Evolutionary conservation across 2,113 vertebrate genomes (phyloP).

Genomic region (Siniperca chuatsi): DNA sequence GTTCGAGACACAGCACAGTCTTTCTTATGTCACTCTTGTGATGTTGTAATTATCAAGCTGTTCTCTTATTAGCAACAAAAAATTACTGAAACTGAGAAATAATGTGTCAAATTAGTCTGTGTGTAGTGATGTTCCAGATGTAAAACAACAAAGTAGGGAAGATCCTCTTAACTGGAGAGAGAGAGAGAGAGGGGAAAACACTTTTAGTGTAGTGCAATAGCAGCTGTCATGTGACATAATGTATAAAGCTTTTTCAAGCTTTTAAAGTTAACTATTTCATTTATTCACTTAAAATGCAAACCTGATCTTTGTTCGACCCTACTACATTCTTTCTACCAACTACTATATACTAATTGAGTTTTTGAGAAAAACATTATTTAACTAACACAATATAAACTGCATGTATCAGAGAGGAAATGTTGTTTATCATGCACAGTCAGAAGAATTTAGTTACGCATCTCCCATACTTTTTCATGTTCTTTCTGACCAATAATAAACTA

Average conservation of each 20-base stretch:
- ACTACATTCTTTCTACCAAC: not conserved
- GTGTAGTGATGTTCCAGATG: not conserved
- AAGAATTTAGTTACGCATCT: not conserved
- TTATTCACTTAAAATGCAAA: not conserved
- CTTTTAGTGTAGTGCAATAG: constrained; percentile 1
- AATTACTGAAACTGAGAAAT: too few species aligned
- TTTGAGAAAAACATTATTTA: not conserved
- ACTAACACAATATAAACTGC: not conserved
- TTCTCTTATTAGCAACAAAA: not conserved
- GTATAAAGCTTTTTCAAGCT: too few species aligned
- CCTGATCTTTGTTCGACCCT: not conserved
- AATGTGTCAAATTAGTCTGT: not conserved
- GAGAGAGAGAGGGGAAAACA: not conserved
- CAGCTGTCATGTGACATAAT: constrained; percentile 1
- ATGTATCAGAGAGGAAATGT: not conserved
- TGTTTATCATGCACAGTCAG: not conserved
- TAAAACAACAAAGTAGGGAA: not conserved
- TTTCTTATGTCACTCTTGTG: not conserved
- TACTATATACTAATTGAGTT: not conserved
- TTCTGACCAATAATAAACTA: not conserved
- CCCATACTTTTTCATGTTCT: not conserved
- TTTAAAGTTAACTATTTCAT: not conserved
- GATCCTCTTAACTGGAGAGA: not conserved
- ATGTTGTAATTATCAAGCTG: not conserved
- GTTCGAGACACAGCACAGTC: too few species aligned